Evolutionary conservation across 2,797 vertebrate species (phyloP).

Genomic region (Oreochromis mossambicus): DNA sequence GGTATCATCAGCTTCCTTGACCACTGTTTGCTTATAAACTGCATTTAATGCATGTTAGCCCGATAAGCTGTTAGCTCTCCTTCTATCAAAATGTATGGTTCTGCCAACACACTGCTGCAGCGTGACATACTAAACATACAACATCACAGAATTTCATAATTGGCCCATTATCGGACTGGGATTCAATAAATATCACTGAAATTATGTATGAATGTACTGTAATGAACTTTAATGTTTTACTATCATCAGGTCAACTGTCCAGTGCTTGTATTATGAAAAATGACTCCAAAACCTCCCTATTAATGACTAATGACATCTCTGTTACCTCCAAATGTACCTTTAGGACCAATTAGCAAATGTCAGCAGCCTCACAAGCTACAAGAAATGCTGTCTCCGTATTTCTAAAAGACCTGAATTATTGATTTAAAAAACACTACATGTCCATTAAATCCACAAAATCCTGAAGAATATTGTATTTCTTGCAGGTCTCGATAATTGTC

Average conservation of each 20-base stretch:
- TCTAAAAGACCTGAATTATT: background rate
- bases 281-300: background rate
- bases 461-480: background rate
- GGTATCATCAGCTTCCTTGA: background rate
- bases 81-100: background rate
- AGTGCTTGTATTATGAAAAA: background rate
- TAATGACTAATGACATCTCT: background rate
- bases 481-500: background rate
- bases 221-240: background rate
- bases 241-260: background rate
- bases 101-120: background rate
- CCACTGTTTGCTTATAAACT: fast-evolving
- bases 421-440: background rate
- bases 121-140: background rate
- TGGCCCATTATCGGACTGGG: background rate
- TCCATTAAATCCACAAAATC: background rate
- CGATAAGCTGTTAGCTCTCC: background rate
- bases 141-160: background rate
- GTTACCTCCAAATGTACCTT: background rate
- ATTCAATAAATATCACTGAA: background rate
- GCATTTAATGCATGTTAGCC: background rate
- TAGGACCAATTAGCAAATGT: background rate
- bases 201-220: background rate
- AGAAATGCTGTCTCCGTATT: background rate
- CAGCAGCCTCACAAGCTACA: background rate